A percentile compares a stretch with the other conserved stretches of the same genome.
phyloP scores from a whole-genome alignment of 2,888 invertebrate genomes.

The Agriopis marginaria region DNA sequence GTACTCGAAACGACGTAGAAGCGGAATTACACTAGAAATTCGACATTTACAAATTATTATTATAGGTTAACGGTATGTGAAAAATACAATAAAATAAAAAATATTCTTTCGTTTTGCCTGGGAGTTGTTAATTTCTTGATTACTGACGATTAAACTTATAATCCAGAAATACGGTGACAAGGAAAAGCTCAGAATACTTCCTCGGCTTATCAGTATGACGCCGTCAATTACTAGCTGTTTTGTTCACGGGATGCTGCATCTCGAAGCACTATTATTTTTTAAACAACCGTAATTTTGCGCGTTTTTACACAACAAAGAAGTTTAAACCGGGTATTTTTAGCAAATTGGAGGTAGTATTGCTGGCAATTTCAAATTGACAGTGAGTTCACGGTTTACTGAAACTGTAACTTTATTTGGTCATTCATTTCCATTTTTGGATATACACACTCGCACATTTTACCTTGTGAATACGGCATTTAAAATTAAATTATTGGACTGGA shows the following conservation, averaged over 20 bases:
- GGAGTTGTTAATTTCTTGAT: not conserved
- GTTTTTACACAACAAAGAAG: constrained; percentile 11
- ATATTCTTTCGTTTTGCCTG: no score
- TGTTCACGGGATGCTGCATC: constrained; percentile 48
- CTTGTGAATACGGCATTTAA: no score
- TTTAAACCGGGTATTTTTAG: constrained; percentile 12
- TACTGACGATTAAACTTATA: not conserved
- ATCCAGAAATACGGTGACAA: not conserved
- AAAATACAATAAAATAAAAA: no score
- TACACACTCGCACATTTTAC: no score
- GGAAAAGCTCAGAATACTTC: constrained; percentile 44
- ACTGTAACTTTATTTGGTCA: constrained; percentile 1
- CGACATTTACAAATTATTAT: no score
- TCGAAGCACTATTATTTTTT: constrained; percentile 47
- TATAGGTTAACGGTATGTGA: no score
- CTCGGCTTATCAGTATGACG: constrained; percentile 55
- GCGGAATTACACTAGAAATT: no score
- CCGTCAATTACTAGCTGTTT: constrained; percentile 61
- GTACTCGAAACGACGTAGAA: no score
- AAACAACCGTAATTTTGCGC: constrained; percentile 39
- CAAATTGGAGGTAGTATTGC: constrained; percentile 10
- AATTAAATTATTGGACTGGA: no score
- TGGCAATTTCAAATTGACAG: constrained; percentile 7
- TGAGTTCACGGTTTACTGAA: constrained; percentile 1
- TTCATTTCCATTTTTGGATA: not conserved